Percentiles rank a stretch among this genome's conserved stretches.
Conservation (phyloP, 2,113 vertebrate genomes). For the Rousettus leschenaultii region DNA sequence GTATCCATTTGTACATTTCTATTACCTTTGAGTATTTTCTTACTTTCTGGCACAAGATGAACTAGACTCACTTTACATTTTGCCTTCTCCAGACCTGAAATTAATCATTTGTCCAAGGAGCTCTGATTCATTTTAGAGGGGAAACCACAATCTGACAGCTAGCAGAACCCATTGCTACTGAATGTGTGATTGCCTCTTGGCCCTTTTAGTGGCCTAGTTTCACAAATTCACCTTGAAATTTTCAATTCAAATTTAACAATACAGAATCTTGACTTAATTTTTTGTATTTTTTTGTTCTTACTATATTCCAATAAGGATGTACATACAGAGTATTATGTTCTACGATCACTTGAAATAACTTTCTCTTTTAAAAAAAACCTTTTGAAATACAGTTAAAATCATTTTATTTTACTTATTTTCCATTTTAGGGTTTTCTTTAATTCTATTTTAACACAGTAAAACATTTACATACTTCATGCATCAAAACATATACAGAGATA, state of each 20-base stretch:
- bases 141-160: neutral
- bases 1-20: neutral
- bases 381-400: neutral
- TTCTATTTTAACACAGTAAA: constrained; percentile 1
- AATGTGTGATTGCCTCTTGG: neutral
- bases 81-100: neutral
- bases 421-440: neutral
- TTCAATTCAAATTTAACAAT: neutral
- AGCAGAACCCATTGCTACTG: neutral
- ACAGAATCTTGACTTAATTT: neutral
- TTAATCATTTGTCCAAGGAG: neutral
- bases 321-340: neutral
- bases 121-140: neutral
- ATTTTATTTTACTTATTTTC: neutral
- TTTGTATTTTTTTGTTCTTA: neutral
- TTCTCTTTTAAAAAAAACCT: neutral
- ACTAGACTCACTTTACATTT: neutral
- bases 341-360: neutral
- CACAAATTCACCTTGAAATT: neutral
- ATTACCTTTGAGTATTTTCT: neutral
- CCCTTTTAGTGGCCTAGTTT: constrained; percentile 11
- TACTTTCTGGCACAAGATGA: neutral
- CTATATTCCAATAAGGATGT: neutral
- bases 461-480: neutral
- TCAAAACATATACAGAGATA: neutral